A percentile compares a stretch with the other conserved stretches of the same genome.
Conservation (phyloP, 1,140 invertebrate genomes). For the Zaprionus davidi region DNA sequence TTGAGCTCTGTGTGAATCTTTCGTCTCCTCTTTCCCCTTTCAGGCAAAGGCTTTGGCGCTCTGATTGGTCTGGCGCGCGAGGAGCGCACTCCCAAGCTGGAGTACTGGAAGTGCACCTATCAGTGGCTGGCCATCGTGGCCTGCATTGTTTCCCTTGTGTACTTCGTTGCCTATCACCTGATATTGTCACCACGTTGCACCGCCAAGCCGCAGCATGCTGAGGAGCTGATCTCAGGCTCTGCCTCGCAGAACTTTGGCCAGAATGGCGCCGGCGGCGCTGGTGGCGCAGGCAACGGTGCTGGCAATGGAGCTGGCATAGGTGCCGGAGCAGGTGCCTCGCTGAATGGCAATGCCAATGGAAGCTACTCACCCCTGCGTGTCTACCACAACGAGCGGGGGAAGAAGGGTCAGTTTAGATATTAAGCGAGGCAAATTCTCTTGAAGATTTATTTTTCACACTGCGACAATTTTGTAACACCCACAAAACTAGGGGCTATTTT, state of each 20-base stretch:
- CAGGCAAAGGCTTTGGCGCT: conserved; percentile 88
- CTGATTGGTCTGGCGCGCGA: conserved; percentile 86
- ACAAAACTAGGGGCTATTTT: conserved; percentile 61
- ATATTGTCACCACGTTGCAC: conserved; percentile 89
- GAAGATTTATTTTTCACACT: conserved; percentile 17
- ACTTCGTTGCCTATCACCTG: conserved; percentile 89
- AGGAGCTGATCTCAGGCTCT: conserved; percentile 84
- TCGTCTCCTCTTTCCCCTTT: not conserved
- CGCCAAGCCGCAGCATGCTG: conserved; percentile 86
- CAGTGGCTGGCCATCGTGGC: conserved; percentile 87
- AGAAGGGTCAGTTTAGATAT: conserved; percentile 91
- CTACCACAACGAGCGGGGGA: conserved; percentile 90
- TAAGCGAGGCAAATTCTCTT: conserved; percentile 79
- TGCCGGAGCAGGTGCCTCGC: conserved; percentile 38
- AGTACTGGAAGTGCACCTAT: conserved; percentile 85
- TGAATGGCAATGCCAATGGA: conserved; percentile 85
- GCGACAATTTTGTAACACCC: conserved; percentile 23
- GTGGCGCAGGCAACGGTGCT: conserved; percentile 53
- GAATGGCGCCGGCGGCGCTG: conserved; percentile 34
- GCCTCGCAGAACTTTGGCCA: conserved; percentile 84
- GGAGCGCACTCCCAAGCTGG: conserved; percentile 58
- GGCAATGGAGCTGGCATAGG: conserved; percentile 46
- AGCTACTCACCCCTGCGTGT: conserved; percentile 91
- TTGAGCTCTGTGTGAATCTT: not conserved
- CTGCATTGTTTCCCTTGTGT: conserved; percentile 87